Base-by-base conservation (phyloP, 30 jellyfish, hydroid and myxozoan genomes). In the Aurelia coerulea region DNA sequence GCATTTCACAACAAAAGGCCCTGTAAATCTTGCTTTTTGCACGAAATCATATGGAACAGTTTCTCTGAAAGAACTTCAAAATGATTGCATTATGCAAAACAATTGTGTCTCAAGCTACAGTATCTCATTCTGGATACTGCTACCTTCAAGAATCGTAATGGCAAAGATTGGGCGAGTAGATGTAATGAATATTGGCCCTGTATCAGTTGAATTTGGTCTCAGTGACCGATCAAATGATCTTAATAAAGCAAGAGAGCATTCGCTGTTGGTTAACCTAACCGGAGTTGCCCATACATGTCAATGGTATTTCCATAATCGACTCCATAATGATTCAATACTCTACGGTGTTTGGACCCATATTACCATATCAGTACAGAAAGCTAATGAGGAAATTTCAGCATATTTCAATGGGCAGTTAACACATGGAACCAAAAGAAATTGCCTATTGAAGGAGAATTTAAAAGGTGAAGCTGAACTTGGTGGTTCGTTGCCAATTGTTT, bases 11-110 rank as follows among this genome's bases (percentile, higher is more conserved):
- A 81, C 85, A 18, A 31, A 34, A 14, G 91, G 91, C 3, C 83
- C 84, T 1, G 91, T 46, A 56, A 81, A 81, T 54, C 84, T 81
- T 41, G 91, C 91, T 10, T 1, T 81, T 6, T 81, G 91, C 67
- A 67, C 91, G 16, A 56, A 82, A n/a, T 81, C 91, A 13, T 1
- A 34, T 1, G 19, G 59, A 29, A 35, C 78, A 3, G 12, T 79
- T 29, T 80, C 59, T 32, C 73, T 50, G 1, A 10, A 65, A 17
- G 62, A 65, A 2, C 56, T 51, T 1, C 37, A 33, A 16, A 17
- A 39, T n/a, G 62, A 65, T 31, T 79, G 90, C 74, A 51, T 79
- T 2, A 54, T 53, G 0, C 66, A 29, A 17, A 60, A 65, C 18
- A 50, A 75, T 13, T 81, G 91, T 46, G 11, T 2, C 46, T 31